Evolutionary conservation across 2,113 vertebrate species (phyloP), one percentile per base, ranked within the genome.

Genomic region (Pterophyllum scalare): DNA sequence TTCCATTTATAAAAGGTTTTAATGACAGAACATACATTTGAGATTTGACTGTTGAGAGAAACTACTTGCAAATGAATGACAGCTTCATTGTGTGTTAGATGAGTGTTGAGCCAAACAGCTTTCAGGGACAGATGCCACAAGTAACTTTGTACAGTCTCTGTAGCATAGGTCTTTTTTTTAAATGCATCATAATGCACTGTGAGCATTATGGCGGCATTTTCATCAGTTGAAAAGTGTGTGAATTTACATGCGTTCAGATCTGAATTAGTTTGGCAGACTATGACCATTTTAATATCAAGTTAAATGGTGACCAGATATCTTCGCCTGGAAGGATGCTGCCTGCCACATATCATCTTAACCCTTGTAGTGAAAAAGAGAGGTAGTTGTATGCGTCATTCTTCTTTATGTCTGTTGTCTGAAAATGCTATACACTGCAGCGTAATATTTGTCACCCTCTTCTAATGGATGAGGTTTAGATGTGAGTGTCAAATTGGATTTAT

Each of bases 401-500:
- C 54, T 59, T 59, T 57, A 46, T 57, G 24, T 15, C 19, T 79
- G 60, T 62, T 59, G 20, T 77, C 35, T 81, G 61, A 76, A 65
- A 20, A 22, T 59, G 54, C 33, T 65, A n/a, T 2, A 4, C 12
- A 31, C 65, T 4, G 22, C 54, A 78, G 17, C 81, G 17, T 52
- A 54, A 26, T 70, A 59, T 83, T 57, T 75, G 22, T 80, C 6
- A 59, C 40, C 59, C 3, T 20, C 2, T 43, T 28, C n/a, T 70
- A 57, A 60, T 61, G 24, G 7, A 59, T 13, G 11, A 24, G 26
- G 31, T 65, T 22, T 35, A 54, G 4, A 81, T 17, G 57, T 17
- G 3, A 67, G 75, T 79, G 62, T 74, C 56, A 82, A 52, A 62
- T 74, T 72, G 14, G n/a, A 82, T 62, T 59, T 43, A 46, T 77